These are phyloP conservation scores for Podocnemis expansa DNA, from an alignment of 2,113 vertebrate genomes.

Conservation along the genomic window DNA sequence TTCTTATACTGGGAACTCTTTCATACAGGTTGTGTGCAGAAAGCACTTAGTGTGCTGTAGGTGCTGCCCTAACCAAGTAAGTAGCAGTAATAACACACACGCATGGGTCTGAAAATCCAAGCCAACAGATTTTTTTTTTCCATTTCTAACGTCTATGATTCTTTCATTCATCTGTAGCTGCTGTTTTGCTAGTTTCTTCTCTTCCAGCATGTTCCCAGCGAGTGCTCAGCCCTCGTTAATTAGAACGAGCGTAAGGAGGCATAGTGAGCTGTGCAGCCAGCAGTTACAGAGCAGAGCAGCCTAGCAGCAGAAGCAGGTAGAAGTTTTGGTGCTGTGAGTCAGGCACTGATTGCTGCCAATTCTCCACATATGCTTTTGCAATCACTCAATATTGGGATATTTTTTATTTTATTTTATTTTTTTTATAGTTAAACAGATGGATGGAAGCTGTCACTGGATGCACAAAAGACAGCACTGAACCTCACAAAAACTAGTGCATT, in stretches of 20 bases:
- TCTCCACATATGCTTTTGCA: conserved; percentile 69
- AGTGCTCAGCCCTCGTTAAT: conserved; percentile 60
- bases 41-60: neutral
- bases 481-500: neutral
- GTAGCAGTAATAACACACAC: neutral
- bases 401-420: too few species aligned
- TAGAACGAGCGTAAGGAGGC: conserved; percentile 47
- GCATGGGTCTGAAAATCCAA: accelerated
- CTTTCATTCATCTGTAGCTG: conserved; percentile 57
- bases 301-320: neutral
- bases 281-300: neutral
- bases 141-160: neutral
- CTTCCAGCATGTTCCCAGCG: conserved; percentile 53
- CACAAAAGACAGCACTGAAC: neutral
- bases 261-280: neutral
- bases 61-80: neutral
- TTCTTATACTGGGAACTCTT: neutral
- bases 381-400: conserved; percentile 48
- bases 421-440: conserved; percentile 52
- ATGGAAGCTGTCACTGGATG: conserved; percentile 2
- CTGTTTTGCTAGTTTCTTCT: conserved; percentile 69
- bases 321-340: conserved; percentile 60
- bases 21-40: neutral
- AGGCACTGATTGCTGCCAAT: conserved; percentile 57
- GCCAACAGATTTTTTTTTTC: neutral